Evolutionary conservation across 2,888 invertebrate genomes (phyloP), one percentile per base, ranked within the genome.

Genomic region (Plebejus melissa): DNA sequence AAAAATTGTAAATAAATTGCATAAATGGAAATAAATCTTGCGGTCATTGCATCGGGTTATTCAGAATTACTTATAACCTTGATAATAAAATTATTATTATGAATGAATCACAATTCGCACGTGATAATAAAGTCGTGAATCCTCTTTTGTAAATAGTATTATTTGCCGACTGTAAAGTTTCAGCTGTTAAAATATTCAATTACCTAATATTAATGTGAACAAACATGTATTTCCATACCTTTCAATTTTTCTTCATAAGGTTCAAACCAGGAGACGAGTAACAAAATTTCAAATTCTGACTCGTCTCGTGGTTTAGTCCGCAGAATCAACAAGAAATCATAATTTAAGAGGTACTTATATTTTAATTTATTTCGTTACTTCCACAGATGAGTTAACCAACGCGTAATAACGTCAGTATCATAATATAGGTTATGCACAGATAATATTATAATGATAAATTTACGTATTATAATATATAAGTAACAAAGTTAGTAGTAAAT

Each of bases 1-100:
- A 65, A 65, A 65, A 32, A 16, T 65, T 65, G 76, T 74, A 65
- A 65, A 74, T 74, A 74, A 11, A 22, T 50, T 65, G 65, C n/a
- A 50, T 16, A 69, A 36, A 75, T 69, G 46, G 16, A 69, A 41
- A 46, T 75, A 0, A 57, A n/a, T 57, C 16, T 69, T 41, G 58
- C 41, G 58, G 46, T 58, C 32, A 36, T 36, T 54, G 54, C 54
- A n/a, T 38, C 28, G 38, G 38, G 38, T 38, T 58, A 38, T 11
- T 57, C 16, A 36, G 50, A 28, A 13, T 54, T 13, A 72, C 13
- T 22, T 50, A 28, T 71, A n/a, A 28, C 72, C 46, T 72, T 46
- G n/a, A 38, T 13, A n/a, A 70, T 22, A 41, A 70, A 36, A 71
- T 6, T 72, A 32, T 46, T 50, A 50, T 46, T 72, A 54, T 74